A percentile compares a stretch with the other conserved stretches of the same genome.
Conservation (phyloP, 2,797 vertebrate genomes). For the Phoxinus dragarum region DNA sequence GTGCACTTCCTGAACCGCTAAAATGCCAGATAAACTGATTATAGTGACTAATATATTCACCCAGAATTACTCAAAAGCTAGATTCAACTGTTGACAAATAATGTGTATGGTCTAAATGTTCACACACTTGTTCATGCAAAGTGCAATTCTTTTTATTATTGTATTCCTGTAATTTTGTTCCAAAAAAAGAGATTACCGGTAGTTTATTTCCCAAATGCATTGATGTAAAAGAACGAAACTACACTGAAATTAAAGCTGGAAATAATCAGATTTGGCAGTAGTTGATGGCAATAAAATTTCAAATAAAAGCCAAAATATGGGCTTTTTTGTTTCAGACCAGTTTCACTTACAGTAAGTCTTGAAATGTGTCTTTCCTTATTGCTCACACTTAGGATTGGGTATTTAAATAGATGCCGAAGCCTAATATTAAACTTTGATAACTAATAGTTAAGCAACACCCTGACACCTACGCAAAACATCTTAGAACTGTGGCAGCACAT, state of each 20-base stretch:
- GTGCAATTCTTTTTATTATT: background rate
- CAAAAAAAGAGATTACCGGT: no score
- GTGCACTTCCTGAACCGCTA: background rate
- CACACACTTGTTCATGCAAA: background rate
- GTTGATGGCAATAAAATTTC: background rate
- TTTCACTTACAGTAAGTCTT: background rate
- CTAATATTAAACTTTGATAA: background rate
- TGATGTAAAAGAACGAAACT: background rate
- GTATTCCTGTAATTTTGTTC: background rate
- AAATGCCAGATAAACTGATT: background rate
- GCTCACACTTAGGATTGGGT: background rate
- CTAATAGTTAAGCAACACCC: background rate
- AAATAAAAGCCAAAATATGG: background rate
- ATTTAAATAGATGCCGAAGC: background rate
- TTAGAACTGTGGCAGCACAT: background rate
- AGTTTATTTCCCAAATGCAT: background rate
- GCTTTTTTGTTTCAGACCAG: background rate
- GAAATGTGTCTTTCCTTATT: background rate
- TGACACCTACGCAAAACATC: background rate
- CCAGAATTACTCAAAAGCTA: background rate
- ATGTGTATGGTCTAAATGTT: background rate
- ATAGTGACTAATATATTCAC: background rate
- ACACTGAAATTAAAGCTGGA: background rate
- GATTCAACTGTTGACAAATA: no score
- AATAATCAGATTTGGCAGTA: conserved; percentile 21